A percentile compares a stretch with the other conserved stretches of the same genome.
phyloP scores from a whole-genome alignment of 2,797 vertebrate genomes.

The Cryptoprocta ferox region DNA sequence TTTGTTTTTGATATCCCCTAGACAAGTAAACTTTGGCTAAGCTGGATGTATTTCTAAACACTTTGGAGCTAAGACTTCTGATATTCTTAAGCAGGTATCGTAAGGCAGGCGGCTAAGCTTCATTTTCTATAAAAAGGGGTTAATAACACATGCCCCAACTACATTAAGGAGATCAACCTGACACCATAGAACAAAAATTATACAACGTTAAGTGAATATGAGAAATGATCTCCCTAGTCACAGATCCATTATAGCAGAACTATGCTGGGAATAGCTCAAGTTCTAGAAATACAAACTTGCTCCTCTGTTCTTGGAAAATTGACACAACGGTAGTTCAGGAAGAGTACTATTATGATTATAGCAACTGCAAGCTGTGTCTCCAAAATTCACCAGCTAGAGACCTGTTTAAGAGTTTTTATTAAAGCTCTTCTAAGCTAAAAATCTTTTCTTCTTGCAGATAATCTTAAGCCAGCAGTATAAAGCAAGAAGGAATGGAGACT shows the following conservation, averaged over 20 bases:
- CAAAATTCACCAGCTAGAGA: slow-evolving; percentile 52
- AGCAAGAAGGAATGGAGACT: not conserved
- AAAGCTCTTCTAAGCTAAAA: slow-evolving; percentile 41
- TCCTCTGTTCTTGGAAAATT: slow-evolving; percentile 20
- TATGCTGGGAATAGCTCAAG: not conserved
- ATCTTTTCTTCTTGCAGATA: slow-evolving; percentile 54
- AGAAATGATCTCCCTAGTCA: not conserved
- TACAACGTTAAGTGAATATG: not conserved
- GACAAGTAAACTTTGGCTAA: slow-evolving; percentile 28
- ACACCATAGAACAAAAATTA: slow-evolving; percentile 43
- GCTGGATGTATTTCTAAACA: slow-evolving; percentile 15
- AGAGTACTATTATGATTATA: not conserved
- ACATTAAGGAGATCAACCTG: slow-evolving; percentile 49
- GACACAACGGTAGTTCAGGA: not conserved
- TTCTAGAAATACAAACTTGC: slow-evolving; percentile 58
- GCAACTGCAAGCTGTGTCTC: not conserved
- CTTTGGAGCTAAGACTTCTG: slow-evolving; percentile 3
- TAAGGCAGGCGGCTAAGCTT: not conserved
- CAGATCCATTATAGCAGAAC: not conserved
- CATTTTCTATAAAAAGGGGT: slow-evolving; percentile 36
- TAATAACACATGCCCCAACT: slow-evolving; percentile 6
- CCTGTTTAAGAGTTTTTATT: slow-evolving; percentile 52
- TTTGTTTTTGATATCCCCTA: not conserved
- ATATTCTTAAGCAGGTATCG: slow-evolving; percentile 14
- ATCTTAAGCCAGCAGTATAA: slow-evolving; percentile 5